These are phyloP conservation scores for Machimus atricapillus DNA, from an alignment of 2,888 invertebrate genomes.

Conservation along the genomic window DNA sequence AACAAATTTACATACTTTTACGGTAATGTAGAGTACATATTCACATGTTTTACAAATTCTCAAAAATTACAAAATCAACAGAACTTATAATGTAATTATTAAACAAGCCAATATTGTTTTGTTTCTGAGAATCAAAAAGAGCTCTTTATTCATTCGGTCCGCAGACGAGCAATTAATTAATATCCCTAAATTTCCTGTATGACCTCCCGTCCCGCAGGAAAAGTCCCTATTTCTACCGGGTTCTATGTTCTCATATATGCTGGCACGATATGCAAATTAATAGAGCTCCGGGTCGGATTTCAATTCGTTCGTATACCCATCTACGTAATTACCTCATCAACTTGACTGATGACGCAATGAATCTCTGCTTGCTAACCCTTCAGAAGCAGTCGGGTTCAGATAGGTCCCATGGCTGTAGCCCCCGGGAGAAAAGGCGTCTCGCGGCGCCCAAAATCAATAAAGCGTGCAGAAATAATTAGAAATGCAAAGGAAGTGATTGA, in stretches of 20 bases:
- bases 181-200: not conserved
- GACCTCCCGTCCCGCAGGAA: not conserved
- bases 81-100: too few relatives aligned
- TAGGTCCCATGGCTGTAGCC: slow-evolving; percentile 2
- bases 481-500: slow-evolving; percentile 56
- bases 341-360: slow-evolving; percentile 62
- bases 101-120: too few relatives aligned
- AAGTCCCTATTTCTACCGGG: not conserved
- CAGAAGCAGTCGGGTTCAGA: slow-evolving; percentile 40
- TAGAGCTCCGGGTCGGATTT: slow-evolving; percentile 43
- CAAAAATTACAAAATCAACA: too few relatives aligned
- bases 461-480: slow-evolving; percentile 51
- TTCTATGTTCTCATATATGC: not conserved
- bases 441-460: slow-evolving; percentile 47
- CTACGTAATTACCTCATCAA: slow-evolving; percentile 62
- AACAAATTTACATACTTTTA: too few relatives aligned
- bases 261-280: slow-evolving; percentile 41
- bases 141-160: not conserved
- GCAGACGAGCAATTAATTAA: not conserved
- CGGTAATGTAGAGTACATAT: too few relatives aligned
- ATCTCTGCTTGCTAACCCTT: slow-evolving; percentile 49
- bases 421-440: slow-evolving; percentile 17
- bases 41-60: too few relatives aligned
- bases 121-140: too few relatives aligned
- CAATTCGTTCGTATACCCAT: slow-evolving; percentile 44